Base-by-base conservation (phyloP, 2,888 invertebrate genomes). In the Noctuana brunneofusca region DNA sequence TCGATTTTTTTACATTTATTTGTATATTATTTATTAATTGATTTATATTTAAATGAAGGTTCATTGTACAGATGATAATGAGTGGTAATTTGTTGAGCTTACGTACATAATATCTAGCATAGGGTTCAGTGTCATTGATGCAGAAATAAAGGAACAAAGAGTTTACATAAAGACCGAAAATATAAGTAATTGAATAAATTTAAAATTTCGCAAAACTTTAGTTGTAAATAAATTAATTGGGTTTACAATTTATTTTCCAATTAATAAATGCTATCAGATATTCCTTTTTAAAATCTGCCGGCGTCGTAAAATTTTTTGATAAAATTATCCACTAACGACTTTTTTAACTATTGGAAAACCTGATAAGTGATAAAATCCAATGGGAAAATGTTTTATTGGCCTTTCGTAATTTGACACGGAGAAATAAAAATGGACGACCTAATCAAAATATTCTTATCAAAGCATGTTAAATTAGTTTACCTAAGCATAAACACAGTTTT, bases 381-480 rank as follows among this genome's bases (percentile, higher is more conserved):
- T 48, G 24, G 27, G 58, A 27, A 32, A 54, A 64, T 52, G 41
- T 53, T 63, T 58, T 57, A 58, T 16, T 41, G 30, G 49, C 41
- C 22, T 11, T 41, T 48, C 43, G 56, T 43, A 56, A 63, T 22
- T 43, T 52, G 50, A 56, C 22, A 63, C 50, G 22, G n/a, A 0
- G 32, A 38, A 18, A 43, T 63, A 56, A 63, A 56, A 41, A 3
- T 49, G 20, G 24, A 56, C 50, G 38, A 50, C 49, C 49, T 38
- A 58, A 50, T 50, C 48, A 63, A 50, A 35, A 48, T 35, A 48
- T 38, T 35, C 3, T 43, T 54, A 62, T 62, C 46, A 24, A 16
- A 14, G 41, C 8, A 41, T 41, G 2, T 18, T 41, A 41, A 41
- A 8, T 38, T 38, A 35, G 38, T 8, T 38, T 38, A n/a, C n/a